Conservation (phyloP, 2,888 invertebrate species). For the Caenorhabditis sp. region DNA sequence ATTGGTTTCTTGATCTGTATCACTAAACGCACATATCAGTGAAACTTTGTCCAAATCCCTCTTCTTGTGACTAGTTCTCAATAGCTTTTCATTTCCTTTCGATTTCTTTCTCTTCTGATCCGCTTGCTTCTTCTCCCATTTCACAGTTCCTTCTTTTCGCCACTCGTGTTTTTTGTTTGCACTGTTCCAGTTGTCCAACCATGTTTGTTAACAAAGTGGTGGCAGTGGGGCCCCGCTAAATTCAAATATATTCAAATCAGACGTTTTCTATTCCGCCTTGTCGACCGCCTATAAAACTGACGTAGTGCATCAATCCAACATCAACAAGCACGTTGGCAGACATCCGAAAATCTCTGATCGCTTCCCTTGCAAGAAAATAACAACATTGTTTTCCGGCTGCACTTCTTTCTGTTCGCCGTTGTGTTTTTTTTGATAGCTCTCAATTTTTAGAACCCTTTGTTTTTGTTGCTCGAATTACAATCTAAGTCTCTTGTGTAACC, state of each 20-base stretch:
- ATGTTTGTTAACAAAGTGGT: conserved; percentile 56
- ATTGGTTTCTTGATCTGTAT: conserved; percentile 6
- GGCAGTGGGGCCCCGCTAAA: conserved; percentile 31
- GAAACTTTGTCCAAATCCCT: conserved; percentile 21
- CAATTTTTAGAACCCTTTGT: not conserved
- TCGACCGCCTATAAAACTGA: conserved; percentile 40
- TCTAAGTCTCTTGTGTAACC: conserved; percentile 14
- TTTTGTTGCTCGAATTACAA: conserved; percentile 11
- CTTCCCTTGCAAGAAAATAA: conserved; percentile 25
- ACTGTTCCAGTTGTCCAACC: conserved; percentile 64
- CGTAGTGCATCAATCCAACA: conserved; percentile 28
- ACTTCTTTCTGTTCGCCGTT: conserved; percentile 29
- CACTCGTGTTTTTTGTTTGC: conserved; percentile 60
- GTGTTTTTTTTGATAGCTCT: conserved; percentile 1
- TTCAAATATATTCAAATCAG: conserved; percentile 63
- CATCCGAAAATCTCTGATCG: conserved; percentile 27
- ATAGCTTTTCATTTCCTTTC: not conserved
- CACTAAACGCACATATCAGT: conserved; percentile 10
- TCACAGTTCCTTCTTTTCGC: conserved; percentile 33
- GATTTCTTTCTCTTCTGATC: conserved; percentile 21
- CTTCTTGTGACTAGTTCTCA: conserved; percentile 27
- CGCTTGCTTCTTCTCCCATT: conserved; percentile 41
- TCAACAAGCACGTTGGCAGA: conserved; percentile 35
- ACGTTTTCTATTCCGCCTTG: conserved; percentile 26
- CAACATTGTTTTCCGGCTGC: conserved; percentile 41